Evolutionary conservation across 2,797 vertebrate species (phyloP).

Genomic region (Cryptoprocta ferox): DNA sequence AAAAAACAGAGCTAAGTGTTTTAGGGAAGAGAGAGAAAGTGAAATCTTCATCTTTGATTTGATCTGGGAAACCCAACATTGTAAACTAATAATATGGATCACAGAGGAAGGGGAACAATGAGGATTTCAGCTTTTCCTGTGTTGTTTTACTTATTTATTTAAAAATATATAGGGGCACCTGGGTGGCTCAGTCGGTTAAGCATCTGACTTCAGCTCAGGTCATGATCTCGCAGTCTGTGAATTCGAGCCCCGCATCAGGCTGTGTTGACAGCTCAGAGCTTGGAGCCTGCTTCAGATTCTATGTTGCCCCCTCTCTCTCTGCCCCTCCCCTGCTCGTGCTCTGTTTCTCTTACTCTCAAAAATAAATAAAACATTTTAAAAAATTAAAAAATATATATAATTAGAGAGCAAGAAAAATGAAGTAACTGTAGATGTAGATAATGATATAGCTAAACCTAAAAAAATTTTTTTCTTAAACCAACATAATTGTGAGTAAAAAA

Average conservation of each 20-base stretch:
- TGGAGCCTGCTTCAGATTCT: too few species aligned
- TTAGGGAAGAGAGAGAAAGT: background rate
- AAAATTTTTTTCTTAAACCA: background rate
- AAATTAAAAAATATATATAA: background rate
- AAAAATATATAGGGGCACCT: background rate
- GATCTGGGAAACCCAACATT: background rate
- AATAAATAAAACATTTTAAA: too few species aligned
- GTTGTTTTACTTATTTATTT: slow-evolving; percentile 4
- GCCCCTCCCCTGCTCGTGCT: too few species aligned
- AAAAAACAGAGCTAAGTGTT: background rate
- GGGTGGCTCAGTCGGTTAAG: too few species aligned
- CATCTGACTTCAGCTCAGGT: too few species aligned
- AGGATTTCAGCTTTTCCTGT: slow-evolving; percentile 8
- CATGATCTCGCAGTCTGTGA: too few species aligned
- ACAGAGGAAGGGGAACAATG: background rate
- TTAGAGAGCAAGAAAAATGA: background rate
- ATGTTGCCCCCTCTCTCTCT: too few species aligned
- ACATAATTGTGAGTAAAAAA: background rate
- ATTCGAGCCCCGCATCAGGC: too few species aligned
- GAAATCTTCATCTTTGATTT: slow-evolving; percentile 21
- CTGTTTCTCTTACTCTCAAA: too few species aligned
- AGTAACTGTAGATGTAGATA: background rate
- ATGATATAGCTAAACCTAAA: background rate
- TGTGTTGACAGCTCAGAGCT: too few species aligned
- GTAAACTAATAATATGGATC: background rate